Conservation (phyloP, 30 jellyfish, hydroid and myxozoan species). For the Turritopsis dohrnii region DNA sequence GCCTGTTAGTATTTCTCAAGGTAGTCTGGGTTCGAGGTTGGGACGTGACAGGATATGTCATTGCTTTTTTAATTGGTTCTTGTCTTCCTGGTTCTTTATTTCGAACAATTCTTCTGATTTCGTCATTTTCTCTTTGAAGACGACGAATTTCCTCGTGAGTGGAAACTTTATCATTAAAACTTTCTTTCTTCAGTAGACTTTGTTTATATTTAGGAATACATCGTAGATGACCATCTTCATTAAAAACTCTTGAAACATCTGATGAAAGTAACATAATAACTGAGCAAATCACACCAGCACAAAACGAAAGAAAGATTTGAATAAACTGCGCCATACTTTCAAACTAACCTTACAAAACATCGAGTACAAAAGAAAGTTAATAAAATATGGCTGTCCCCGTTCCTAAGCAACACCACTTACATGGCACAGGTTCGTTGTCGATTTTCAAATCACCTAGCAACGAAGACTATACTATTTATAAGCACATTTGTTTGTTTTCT, state of each 20-base stretch:
- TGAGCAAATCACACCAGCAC: not conserved
- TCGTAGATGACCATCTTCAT: not conserved
- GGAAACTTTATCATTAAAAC: not conserved
- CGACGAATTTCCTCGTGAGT: not conserved
- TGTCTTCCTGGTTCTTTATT: too few species aligned
- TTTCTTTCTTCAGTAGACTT: not conserved
- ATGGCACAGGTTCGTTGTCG: too few species aligned
- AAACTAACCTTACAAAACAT: not conserved
- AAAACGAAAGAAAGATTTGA: not conserved
- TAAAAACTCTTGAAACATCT: not conserved
- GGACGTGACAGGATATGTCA: too few species aligned
- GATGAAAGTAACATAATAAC: not conserved
- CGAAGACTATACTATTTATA: too few species aligned
- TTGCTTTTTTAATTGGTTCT: too few species aligned
- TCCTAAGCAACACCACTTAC: too few species aligned
- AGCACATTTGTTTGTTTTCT: too few species aligned
- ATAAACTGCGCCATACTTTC: not conserved
- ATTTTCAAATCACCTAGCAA: too few species aligned
- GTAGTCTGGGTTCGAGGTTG: too few species aligned
- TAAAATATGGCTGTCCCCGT: too few species aligned
- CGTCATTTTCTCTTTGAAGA: not conserved
- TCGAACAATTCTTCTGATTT: not conserved
- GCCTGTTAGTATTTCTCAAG: too few species aligned
- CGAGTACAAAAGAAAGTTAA: too few species aligned
- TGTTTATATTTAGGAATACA: not conserved